Evolutionary conservation across 2,797 vertebrate species (phyloP), one percentile per base, ranked within the genome.

Genomic region (Ctenosaura bakeri): DNA sequence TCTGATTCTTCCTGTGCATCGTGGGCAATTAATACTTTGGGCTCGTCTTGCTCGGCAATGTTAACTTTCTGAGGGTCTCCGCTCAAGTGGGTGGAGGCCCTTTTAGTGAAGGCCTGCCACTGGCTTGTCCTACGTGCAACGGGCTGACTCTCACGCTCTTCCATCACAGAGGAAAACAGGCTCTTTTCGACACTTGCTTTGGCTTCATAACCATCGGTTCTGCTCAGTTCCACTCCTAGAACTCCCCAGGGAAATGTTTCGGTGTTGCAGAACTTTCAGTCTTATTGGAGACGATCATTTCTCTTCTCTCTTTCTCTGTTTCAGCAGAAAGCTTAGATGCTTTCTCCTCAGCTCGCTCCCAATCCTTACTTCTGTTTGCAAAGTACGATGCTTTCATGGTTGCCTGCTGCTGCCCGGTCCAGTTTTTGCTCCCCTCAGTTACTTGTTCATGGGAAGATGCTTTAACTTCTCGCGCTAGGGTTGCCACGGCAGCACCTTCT

Each of bases 191-290:
- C n/a, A 1, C 16, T 42, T 22, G 94, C 96, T 87, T 88, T 95
- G 78, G 94, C 92, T 62, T 97, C 97, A 22, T 24, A 93, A 3
- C 3, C 0, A 0, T 93, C 78, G 18, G 46, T 74, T 71, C 84
- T 90, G 64, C 71, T 4, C 1, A 73, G 6, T 56, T 87, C 88
- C 10, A 42, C 32, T n/a, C 46, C 35, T n/a, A 73, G 77, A 1
- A 13, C 76, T 88, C 90, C n/a, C 92, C 95, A 0, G 85, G 85
- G 18, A 84, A 32, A 35, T 42, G 66, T 82, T 92, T 93, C 5
- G 77, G 22, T 6, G 24, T 1, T 24, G 10, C 35, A 62, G 91
- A 74, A 66, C 29, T 85, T 20, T 93, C 95, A 2, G 13, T 0
- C n/a, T 42, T 91, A 4, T 50, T 89, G 35, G 9, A 0, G 0